phyloP scores from a whole-genome alignment of 2,113 vertebrate genomes.

The Caranx ignobilis region DNA sequence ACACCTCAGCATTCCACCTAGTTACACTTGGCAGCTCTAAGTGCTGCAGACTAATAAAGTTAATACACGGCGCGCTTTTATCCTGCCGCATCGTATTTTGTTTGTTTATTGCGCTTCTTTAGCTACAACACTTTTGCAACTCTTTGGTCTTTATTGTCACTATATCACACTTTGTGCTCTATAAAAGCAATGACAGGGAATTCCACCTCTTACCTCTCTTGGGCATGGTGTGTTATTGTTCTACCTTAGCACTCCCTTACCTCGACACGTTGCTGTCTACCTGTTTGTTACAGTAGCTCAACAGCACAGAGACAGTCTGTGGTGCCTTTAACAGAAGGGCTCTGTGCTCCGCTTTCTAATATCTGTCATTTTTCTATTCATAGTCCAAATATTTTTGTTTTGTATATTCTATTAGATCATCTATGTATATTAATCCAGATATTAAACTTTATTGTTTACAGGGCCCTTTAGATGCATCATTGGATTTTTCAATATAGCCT shows the following conservation, averaged over 20 bases:
- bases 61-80: slow-evolving; percentile 42
- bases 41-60: slow-evolving; percentile 53
- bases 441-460: background rate
- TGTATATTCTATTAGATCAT: background rate
- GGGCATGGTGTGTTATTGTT: slow-evolving; percentile 34
- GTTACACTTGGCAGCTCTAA: slow-evolving; percentile 47
- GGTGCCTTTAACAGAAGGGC: slow-evolving; percentile 4
- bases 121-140: slow-evolving; percentile 37
- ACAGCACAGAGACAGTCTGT: slow-evolving; percentile 4
- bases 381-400: background rate
- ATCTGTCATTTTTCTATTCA: background rate
- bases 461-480: background rate
- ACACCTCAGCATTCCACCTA: slow-evolving; percentile 24
- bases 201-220: slow-evolving; percentile 43
- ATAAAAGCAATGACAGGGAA: slow-evolving; percentile 55
- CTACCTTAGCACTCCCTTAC: slow-evolving; percentile 37
- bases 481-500: background rate
- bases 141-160: slow-evolving; percentile 27
- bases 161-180: slow-evolving; percentile 50
- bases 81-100: slow-evolving; percentile 37
- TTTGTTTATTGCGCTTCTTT: slow-evolving; percentile 48
- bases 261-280: slow-evolving; percentile 28
- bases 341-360: background rate
- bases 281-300: slow-evolving; percentile 26
- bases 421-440: background rate